Evolutionary conservation across 2,113 vertebrate genomes (phyloP), one percentile per base, ranked within the genome.

Genomic region (Prionailurus bengalensis): DNA sequence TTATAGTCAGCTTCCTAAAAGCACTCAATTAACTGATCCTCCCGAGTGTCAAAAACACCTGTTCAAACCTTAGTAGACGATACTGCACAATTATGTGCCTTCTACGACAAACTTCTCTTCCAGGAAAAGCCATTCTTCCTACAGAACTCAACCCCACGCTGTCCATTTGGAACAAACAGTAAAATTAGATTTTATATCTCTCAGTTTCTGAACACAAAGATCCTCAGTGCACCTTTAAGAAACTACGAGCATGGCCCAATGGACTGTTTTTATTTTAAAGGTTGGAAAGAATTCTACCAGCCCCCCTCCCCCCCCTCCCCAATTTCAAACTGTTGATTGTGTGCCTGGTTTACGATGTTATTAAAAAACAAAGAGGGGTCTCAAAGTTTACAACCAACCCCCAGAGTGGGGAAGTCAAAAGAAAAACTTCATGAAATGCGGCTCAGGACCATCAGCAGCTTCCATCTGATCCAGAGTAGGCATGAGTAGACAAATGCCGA

Each of bases 291-390:
- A 97, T 95, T 97, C 96, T 97, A 61, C 91, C 48, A 81, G 83
- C 7, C 58, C 82, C 71, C 93, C 71, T 65, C n/a, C 13, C 74
- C 10, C 79, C n/a, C 45, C 91, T 95, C 80, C 94, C 88, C 76
- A 84, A 88, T 74, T 84, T 97, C 87, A 96, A 96, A 94, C 80
- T 95, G 92, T 94, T 96, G 97, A 96, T 76, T 97, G 97, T 97
- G 73, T 82, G 92, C 45, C 73, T 96, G 68, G 85, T 94, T 98
- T 97, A 97, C 3, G 79, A 97, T 95, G 96, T 96, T 97, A 94
- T 97, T 98, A 93, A 89, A 97, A 97, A 95, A 97, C 96, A 97
- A 96, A 97, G 89, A 95, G 15, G 94, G 95, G 90, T 92, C 97
- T 98, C 90, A 94, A 89, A 76, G 91, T 96, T 97, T 96, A 97